Percentiles rank a stretch among this genome's conserved stretches.
Conservation (phyloP, 2,113 vertebrate genomes). For the Leptosomus discolor region DNA sequence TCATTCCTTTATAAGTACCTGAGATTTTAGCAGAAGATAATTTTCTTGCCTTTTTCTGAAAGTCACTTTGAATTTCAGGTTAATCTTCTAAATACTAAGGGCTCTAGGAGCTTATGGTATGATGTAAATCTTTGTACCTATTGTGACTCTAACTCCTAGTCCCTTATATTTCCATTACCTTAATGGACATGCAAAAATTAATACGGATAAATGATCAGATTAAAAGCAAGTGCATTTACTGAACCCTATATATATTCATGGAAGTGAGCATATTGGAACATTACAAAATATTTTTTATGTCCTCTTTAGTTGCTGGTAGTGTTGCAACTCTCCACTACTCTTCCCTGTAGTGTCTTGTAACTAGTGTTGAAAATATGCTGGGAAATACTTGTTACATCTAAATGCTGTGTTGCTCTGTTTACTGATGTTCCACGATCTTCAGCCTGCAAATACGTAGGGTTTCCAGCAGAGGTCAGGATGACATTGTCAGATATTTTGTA, state of each 20-base stretch:
- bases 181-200: background rate
- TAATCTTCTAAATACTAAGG: background rate
- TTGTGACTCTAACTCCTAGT: background rate
- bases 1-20: background rate
- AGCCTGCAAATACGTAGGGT: background rate
- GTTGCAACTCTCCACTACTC: background rate
- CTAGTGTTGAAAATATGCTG: background rate
- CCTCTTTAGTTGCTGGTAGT: background rate
- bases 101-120: background rate
- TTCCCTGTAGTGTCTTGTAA: background rate
- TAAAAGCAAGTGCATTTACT: background rate
- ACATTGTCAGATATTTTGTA: slow-evolving; percentile 40
- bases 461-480: slow-evolving; percentile 67
- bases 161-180: background rate
- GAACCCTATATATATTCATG: background rate
- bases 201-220: background rate
- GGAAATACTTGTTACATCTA: background rate
- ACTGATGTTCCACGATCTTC: background rate
- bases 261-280: background rate
- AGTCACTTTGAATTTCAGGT: background rate
- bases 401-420: background rate
- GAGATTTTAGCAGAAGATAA: background rate
- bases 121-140: background rate
- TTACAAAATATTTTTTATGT: background rate
- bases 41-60: background rate